Evolutionary conservation across 2,797 vertebrate species (phyloP).

Genomic region (Ceyx erithaca): DNA sequence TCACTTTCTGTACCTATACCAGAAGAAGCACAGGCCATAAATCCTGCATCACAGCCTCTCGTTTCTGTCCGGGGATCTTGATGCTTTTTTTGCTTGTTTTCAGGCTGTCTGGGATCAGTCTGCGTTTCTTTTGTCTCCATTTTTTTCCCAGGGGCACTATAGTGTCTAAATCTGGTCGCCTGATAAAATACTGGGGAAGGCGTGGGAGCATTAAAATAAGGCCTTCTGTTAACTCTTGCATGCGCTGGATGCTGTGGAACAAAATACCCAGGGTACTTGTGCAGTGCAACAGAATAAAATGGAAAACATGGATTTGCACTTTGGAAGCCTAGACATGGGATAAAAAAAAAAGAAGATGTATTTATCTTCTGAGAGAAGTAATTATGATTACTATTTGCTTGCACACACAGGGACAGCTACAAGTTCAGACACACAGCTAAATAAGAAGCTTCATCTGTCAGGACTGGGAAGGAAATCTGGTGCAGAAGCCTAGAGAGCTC

Average conservation of each 20-base stretch:
- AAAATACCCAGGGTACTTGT: slow-evolving; percentile 66
- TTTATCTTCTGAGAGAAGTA: background rate
- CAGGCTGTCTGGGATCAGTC: slow-evolving; percentile 68
- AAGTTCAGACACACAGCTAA: accelerated
- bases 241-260: slow-evolving; percentile 65
- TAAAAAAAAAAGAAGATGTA: background rate
- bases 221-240: slow-evolving; percentile 68
- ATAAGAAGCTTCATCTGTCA: background rate
- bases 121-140: slow-evolving; percentile 75
- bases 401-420: background rate
- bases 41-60: slow-evolving; percentile 45
- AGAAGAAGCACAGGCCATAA: slow-evolving; percentile 56
- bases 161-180: slow-evolving; percentile 64
- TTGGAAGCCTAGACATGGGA: slow-evolving; percentile 56
- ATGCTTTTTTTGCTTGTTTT: slow-evolving; percentile 52
- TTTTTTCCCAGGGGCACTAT: slow-evolving; percentile 55
- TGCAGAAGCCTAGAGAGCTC: background rate
- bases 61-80: slow-evolving; percentile 29
- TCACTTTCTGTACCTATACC: slow-evolving; percentile 46
- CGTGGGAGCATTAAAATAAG: slow-evolving; percentile 74
- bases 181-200: slow-evolving; percentile 72
- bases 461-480: background rate
- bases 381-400: background rate
- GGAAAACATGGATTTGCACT: slow-evolving; percentile 63
- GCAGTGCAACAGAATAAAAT: slow-evolving; percentile 62